These are phyloP conservation scores for Bellardia pandia DNA, from an alignment of 2,888 invertebrate genomes.

Conservation along the genomic window DNA sequence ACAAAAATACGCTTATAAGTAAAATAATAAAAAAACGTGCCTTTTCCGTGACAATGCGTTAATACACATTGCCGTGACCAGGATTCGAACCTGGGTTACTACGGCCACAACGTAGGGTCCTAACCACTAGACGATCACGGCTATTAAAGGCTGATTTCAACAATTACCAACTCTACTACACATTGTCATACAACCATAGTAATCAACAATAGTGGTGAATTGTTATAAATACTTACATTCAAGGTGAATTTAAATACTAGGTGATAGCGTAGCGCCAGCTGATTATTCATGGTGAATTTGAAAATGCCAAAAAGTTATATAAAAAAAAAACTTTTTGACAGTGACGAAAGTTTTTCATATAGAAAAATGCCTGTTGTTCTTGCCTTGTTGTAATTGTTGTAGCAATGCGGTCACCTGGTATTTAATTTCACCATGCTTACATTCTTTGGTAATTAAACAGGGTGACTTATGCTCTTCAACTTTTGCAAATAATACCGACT, in stretches of 20 bases:
- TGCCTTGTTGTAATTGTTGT: no score
- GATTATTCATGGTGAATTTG: no score
- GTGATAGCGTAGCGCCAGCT: no score
- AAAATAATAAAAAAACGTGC: conserved; percentile 5
- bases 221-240: neutral
- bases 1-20: neutral
- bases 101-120: conserved; percentile 84
- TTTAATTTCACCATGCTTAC: no score
- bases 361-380: no score
- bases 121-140: conserved; percentile 84
- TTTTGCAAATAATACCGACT: neutral
- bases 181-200: neutral
- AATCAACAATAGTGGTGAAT: neutral
- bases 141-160: conserved; percentile 72
- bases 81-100: conserved; percentile 84
- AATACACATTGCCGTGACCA: conserved; percentile 79
- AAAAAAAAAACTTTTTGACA: no score
- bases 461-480: neutral
- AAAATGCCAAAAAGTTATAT: no score
- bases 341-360: no score
- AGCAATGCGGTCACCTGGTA: no score
- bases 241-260: no score
- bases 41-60: conserved; percentile 68
- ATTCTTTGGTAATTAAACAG: neutral
- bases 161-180: neutral